Conservation (phyloP, 2,888 invertebrate species). For the Sphinx pinastri region DNA sequence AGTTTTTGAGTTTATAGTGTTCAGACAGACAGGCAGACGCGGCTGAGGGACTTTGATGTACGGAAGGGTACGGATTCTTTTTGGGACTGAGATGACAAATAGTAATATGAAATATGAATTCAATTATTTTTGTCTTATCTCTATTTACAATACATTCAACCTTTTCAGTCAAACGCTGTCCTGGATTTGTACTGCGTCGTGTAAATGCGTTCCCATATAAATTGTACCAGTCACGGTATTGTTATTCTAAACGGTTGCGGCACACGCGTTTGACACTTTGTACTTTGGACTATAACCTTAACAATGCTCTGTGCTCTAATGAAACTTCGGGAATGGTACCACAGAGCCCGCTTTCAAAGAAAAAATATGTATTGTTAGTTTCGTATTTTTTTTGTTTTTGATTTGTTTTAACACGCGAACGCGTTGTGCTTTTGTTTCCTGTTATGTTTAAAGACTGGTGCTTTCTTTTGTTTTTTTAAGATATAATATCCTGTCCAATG, state of each 20-base stretch:
- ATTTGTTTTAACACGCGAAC: slow-evolving; percentile 18
- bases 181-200: neutral
- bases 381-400: neutral
- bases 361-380: slow-evolving; percentile 14
- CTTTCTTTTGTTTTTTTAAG: neutral
- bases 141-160: too few relatives aligned
- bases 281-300: slow-evolving; percentile 19
- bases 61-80: too few relatives aligned
- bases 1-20: too few relatives aligned
- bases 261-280: slow-evolving; percentile 69
- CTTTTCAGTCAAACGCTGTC: neutral
- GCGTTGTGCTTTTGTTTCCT: neutral
- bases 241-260: slow-evolving; percentile 52
- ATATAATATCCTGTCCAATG: neutral
- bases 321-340: slow-evolving; percentile 22
- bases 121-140: too few relatives aligned
- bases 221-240: slow-evolving; percentile 32
- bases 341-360: neutral
- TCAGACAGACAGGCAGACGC: too few relatives aligned
- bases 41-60: too few relatives aligned
- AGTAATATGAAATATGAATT: too few relatives aligned
- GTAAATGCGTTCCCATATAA: slow-evolving; percentile 25
- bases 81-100: too few relatives aligned
- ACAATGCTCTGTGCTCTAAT: slow-evolving; percentile 22
- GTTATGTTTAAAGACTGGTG: neutral